Evolutionary conservation across 2,888 invertebrate genomes (phyloP).

Genomic region (Seladonia tumulorum): DNA sequence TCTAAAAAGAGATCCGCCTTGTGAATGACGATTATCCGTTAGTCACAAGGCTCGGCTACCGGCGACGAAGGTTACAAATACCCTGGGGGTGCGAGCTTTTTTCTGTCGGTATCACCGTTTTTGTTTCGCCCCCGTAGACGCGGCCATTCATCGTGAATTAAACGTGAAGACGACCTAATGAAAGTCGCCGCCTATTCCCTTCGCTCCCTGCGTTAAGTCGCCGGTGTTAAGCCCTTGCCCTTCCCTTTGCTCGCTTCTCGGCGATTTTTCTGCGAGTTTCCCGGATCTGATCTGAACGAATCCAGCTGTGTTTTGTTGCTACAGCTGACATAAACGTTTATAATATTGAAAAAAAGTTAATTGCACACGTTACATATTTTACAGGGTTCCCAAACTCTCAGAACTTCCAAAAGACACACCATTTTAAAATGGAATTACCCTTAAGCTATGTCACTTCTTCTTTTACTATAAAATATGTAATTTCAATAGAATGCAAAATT

Average conservation of each 20-base stretch:
- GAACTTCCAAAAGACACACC: no score
- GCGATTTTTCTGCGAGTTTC: conserved; percentile 14
- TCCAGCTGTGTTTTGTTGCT: no score
- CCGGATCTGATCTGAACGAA: background rate
- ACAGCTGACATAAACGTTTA: no score
- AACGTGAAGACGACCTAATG: conserved; percentile 76
- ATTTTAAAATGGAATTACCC: no score
- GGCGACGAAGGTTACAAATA: conserved; percentile 64
- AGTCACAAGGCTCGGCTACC: conserved; percentile 42
- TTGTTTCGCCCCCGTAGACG: conserved; percentile 54
- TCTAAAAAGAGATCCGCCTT: conserved; percentile 47
- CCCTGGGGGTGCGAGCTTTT: conserved; percentile 42
- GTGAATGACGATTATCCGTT: conserved; percentile 68
- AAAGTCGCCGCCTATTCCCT: conserved; percentile 64
- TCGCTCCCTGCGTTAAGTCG: conserved; percentile 4
- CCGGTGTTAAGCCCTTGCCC: background rate
- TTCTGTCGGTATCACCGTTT: conserved; percentile 31
- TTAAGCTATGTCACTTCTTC: no score
- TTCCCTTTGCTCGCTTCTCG: background rate
- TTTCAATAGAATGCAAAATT: no score
- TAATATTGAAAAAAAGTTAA: no score
- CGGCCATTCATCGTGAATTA: conserved; percentile 74
- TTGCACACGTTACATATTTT: no score
- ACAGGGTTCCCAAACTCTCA: no score
- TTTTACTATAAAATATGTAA: no score